phyloP scores from a whole-genome alignment of 2,113 vertebrate genomes.

The Phycodurus eques region DNA sequence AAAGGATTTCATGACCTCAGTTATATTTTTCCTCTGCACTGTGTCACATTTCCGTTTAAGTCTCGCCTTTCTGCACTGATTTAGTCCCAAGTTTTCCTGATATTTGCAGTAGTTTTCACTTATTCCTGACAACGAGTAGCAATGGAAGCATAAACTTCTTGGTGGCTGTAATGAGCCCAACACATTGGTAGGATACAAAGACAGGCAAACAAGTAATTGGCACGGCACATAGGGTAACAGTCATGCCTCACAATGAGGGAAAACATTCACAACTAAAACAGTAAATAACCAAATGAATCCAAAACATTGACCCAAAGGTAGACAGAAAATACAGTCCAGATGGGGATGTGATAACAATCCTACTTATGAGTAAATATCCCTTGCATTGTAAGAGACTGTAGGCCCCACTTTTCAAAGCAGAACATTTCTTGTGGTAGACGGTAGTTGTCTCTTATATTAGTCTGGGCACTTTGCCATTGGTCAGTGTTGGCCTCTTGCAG shows the following conservation, averaged over 20 bases:
- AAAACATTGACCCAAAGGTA: background rate
- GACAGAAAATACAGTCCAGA: background rate
- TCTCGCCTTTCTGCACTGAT: no score
- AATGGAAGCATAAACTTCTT: background rate
- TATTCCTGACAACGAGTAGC: background rate
- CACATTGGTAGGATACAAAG: background rate
- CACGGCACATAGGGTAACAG: background rate
- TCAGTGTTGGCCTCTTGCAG: conserved; percentile 30
- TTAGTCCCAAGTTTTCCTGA: no score
- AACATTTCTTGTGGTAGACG: conserved; percentile 45
- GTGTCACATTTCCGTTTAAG: no score
- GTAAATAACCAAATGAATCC: conserved; percentile 1
- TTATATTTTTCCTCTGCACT: no score
- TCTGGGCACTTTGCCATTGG: conserved; percentile 40
- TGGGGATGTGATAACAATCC: conserved; percentile 7
- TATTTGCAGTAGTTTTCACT: background rate
- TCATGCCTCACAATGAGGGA: background rate
- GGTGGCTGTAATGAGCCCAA: background rate
- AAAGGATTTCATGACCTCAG: no score
- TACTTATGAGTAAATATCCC: conserved; percentile 22
- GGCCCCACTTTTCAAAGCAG: conserved; percentile 31
- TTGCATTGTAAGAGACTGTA: background rate
- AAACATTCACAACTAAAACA: background rate
- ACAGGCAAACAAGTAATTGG: background rate
- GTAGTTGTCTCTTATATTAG: conserved; percentile 55